phyloP scores from a whole-genome alignment of 2,113 vertebrate species.

The Odocoileus hemionus region DNA sequence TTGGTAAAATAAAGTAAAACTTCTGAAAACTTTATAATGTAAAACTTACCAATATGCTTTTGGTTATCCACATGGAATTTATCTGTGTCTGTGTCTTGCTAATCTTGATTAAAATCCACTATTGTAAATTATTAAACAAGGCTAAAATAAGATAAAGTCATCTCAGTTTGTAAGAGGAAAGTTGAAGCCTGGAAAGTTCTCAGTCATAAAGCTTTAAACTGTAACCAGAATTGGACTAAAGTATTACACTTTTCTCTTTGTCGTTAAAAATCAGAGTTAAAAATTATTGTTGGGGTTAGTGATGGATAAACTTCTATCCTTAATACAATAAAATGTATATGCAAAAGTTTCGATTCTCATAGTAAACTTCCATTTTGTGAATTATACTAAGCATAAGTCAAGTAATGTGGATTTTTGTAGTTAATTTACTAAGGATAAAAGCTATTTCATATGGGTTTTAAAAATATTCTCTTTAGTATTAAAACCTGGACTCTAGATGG shows the following conservation, averaged over 20 bases:
- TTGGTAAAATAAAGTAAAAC: constrained; percentile 3
- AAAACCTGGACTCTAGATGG: neutral
- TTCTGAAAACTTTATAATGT: constrained; percentile 1
- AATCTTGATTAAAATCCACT: neutral
- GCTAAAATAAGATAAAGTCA: constrained; percentile 3
- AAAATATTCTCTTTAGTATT: constrained; percentile 16
- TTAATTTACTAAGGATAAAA: neutral
- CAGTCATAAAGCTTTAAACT: constrained; percentile 24
- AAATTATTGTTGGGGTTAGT: constrained; percentile 29
- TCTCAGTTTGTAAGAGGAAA: neutral
- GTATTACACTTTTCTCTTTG: neutral
- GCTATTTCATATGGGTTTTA: neutral
- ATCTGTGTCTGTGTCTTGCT: neutral
- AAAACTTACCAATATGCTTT: neutral
- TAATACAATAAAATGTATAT: neutral
- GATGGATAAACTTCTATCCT: neutral
- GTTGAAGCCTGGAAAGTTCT: neutral
- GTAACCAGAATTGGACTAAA: neutral
- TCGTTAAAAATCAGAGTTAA: neutral
- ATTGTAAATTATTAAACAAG: neutral
- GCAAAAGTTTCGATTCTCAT: neutral
- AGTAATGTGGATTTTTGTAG: neutral
- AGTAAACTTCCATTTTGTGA: neutral
- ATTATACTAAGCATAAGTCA: neutral
- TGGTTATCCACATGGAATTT: neutral